Evolutionary conservation across 2,113 vertebrate genomes (phyloP).

Genomic region (Acanthisitta chloris): DNA sequence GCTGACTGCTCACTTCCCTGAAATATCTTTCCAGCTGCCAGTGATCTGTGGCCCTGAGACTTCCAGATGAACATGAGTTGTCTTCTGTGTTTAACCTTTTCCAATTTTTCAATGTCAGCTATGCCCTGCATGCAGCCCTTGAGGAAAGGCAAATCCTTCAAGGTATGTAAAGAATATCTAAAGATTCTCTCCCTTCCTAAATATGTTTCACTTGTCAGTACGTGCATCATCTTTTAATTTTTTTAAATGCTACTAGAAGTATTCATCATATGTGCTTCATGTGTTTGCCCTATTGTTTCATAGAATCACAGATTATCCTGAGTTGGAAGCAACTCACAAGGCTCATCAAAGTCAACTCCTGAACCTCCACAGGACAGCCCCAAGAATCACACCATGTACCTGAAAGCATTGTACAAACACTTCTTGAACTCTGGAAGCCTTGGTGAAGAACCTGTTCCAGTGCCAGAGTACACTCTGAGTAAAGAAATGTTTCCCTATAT

Average conservation of each 20-base stretch:
- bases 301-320: not conserved
- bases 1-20: not conserved
- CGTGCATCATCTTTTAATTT: not conserved
- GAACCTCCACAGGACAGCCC: not conserved
- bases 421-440: fast-evolving
- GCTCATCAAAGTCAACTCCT: not conserved
- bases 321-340: not conserved
- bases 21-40: not conserved
- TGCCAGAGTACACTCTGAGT: fast-evolving
- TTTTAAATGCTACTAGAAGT: fast-evolving
- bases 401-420: not conserved
- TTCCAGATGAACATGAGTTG: not conserved
- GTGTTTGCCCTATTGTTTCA: not conserved
- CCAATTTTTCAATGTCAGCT: not conserved
- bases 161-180: not conserved
- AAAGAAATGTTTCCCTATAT: not conserved
- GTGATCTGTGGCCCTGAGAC: not conserved
- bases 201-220: not conserved
- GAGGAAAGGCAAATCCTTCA: not conserved
- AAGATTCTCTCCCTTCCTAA: not conserved
- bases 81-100: not conserved
- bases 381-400: not conserved
- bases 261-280: not conserved
- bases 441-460: not conserved
- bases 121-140: not conserved